Evolutionary conservation across 2,888 invertebrate species (phyloP).

Genomic region (Orgyia antiqua): DNA sequence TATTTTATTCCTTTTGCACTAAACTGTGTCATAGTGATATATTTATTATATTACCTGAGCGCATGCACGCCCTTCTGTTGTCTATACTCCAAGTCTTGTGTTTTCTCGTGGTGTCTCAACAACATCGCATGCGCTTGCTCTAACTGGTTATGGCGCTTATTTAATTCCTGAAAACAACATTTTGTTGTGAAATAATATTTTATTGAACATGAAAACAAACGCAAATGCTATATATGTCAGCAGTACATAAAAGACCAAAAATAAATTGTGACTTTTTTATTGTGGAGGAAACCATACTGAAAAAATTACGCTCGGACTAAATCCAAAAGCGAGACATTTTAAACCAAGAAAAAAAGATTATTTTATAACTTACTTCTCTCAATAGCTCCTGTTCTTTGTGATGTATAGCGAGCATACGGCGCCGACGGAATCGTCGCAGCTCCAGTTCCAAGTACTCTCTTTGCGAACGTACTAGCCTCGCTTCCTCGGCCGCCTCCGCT

Average conservation of each 20-base stretch:
- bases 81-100: constrained; percentile 95
- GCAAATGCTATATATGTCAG: no score
- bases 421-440: constrained; percentile 93
- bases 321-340: no score
- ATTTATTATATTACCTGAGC: constrained; percentile 80
- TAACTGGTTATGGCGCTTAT: constrained; percentile 95
- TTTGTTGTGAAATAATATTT: no score
- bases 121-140: constrained; percentile 97
- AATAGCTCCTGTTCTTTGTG: constrained; percentile 94
- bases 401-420: constrained; percentile 91
- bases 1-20: no score
- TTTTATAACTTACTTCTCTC: constrained; percentile 86
- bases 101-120: constrained; percentile 96
- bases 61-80: constrained; percentile 97
- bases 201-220: no score
- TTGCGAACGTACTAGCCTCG: constrained; percentile 91
- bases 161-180: constrained; percentile 87
- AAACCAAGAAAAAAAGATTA: no score
- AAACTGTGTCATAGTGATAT: no score
- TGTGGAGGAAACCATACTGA: no score
- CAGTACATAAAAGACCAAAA: no score
- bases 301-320: no score
- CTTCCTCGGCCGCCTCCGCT: constrained; percentile 94
- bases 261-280: no score
- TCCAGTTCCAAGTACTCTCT: constrained; percentile 95